Evolutionary conservation across 2,113 vertebrate genomes (phyloP), one percentile per base, ranked within the genome.

Genomic region (Myrmecobius fasciatus): DNA sequence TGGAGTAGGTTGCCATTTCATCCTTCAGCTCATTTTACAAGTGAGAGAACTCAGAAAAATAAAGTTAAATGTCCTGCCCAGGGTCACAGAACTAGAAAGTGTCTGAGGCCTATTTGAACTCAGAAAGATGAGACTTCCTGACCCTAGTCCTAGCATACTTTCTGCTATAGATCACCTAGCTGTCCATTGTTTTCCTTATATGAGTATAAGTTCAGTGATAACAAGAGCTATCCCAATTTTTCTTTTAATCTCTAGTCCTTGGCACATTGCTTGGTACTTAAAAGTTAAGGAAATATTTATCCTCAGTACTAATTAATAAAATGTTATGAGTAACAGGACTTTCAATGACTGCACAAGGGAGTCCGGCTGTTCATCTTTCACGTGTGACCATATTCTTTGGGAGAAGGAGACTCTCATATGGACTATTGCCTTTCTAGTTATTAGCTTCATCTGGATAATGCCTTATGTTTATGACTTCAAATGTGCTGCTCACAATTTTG

Each of bases 361-460:
- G n/a, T 83, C 67, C 36, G 43, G n/a, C n/a, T 83, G n/a, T 83
- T 83, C n/a, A 83, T 83, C 67, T 43, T 83, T 43, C 36, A 22
- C n/a, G 24, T 83, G 20, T 83, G 67, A 43, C 36, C 6, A 24
- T 83, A 83, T 43, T 83, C 36, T 83, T 43, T 83, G 67, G 17
- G 17, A 43, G 67, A 75, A 20, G 36, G n/a, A 26, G 7, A 43
- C 8, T 43, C 67, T 83, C 67, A 83, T 24, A 83, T 83, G 67
- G 17, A 43, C n/a, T n/a, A 83, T n/a, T 83, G 67, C 14, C n/a
- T 94, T 93, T 92, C 56, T 12, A 93, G 89, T 2, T 43, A 94
- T 47, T 43, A 96, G 91, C 11, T 67, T 92, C 92, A 94, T 56
- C 26, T 49, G 93, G 54, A 48, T 95, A 43, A 43, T 52, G 89